phyloP scores from a whole-genome alignment of 2,113 vertebrate genomes.

The Tichodroma muraria region DNA sequence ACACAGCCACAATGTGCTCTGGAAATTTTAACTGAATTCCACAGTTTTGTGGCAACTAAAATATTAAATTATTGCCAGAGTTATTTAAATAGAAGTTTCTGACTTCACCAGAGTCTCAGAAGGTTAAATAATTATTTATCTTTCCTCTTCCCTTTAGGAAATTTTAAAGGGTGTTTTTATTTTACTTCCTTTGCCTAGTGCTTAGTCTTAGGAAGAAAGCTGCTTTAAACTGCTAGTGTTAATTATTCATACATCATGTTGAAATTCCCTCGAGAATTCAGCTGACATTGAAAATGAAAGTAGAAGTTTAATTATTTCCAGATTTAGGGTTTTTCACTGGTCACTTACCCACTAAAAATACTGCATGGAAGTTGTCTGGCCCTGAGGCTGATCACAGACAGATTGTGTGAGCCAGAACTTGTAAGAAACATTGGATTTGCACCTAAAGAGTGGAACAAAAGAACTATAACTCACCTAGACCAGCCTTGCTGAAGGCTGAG shows the following conservation, averaged over 20 bases:
- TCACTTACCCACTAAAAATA: neutral
- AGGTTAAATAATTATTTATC: neutral
- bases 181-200: neutral
- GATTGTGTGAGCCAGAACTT: rapidly evolving
- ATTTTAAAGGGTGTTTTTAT: neutral
- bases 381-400: neutral
- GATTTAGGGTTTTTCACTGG: neutral
- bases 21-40: neutral
- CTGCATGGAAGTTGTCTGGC: neutral
- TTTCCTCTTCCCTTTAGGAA: neutral
- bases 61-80: neutral
- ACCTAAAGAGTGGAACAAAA: neutral
- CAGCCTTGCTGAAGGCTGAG: neutral
- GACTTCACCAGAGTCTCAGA: neutral
- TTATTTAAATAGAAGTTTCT: neutral
- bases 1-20: neutral
- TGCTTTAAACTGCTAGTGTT: neutral
- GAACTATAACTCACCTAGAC: neutral
- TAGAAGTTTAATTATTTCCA: neutral
- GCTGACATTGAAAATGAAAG: neutral
- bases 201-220: neutral
- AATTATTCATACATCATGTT: neutral
- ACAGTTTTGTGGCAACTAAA: neutral
- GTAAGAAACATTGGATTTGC: neutral
- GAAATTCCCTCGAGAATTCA: neutral